Evolutionary conservation across 1,140 invertebrate genomes (phyloP).

Genomic region (Cydia amplana): DNA sequence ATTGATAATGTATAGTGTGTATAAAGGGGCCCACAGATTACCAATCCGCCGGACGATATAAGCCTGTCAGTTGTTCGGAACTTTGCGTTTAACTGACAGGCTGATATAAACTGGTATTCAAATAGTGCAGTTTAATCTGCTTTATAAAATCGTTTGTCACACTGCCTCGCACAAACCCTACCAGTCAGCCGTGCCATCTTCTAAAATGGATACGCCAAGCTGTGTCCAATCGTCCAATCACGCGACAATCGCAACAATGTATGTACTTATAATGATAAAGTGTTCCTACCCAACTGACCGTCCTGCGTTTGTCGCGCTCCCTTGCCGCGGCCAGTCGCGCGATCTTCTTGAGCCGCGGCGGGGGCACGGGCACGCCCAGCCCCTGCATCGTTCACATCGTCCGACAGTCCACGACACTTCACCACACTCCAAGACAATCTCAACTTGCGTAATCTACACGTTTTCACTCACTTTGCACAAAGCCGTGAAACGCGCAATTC

Average conservation of each 20-base stretch:
- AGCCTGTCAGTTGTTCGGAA: too few relatives aligned
- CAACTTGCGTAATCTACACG: slow-evolving; percentile 38
- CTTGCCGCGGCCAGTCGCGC: slow-evolving; percentile 60
- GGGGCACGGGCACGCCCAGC: slow-evolving; percentile 60
- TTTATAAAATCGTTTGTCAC: too few relatives aligned
- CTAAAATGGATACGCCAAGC: too few relatives aligned
- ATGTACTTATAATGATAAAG: not conserved
- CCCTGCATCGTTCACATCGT: slow-evolving; percentile 40
- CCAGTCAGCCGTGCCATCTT: too few relatives aligned
- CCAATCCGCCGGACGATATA: too few relatives aligned
- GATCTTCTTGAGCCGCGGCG: slow-evolving; percentile 72
- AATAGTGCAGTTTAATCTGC: too few relatives aligned
- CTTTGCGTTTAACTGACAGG: too few relatives aligned
- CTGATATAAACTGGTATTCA: too few relatives aligned
- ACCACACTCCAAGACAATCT: not conserved
- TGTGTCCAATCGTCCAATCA: too few relatives aligned
- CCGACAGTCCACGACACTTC: slow-evolving; percentile 1
- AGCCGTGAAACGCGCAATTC: slow-evolving; percentile 55
- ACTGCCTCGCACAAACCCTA: too few relatives aligned
- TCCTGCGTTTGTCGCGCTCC: slow-evolving; percentile 55
- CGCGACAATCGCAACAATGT: not conserved
- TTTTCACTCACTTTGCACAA: slow-evolving; percentile 64
- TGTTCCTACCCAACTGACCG: slow-evolving; percentile 66
- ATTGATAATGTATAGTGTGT: too few relatives aligned
- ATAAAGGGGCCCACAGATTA: too few relatives aligned